These are phyloP conservation scores for Tautogolabrus adspersus DNA, from an alignment of 2,113 vertebrate genomes.

Conservation along the genomic window DNA sequence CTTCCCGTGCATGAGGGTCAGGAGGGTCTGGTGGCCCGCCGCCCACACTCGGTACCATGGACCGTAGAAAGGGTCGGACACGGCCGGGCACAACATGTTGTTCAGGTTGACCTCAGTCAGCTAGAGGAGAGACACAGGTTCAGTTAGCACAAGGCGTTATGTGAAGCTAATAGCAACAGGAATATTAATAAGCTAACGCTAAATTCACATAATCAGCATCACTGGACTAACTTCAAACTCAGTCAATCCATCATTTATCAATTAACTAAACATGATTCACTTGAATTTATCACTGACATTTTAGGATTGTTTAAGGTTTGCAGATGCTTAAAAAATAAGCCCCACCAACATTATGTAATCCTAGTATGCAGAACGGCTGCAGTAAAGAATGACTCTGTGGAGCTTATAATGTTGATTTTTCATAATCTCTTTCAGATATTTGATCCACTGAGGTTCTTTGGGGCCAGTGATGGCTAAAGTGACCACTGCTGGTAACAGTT, in stretches of 20 bases:
- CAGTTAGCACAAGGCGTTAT: background rate
- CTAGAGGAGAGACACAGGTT: conserved; percentile 71
- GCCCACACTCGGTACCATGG: conserved; percentile 98
- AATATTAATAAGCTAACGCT: background rate
- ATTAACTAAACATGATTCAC: too few species aligned
- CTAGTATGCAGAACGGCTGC: too few species aligned
- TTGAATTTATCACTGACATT: too few species aligned
- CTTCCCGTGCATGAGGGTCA: conserved; percentile 96
- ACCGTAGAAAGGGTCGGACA: conserved; percentile 98
- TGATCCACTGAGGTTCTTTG: too few species aligned
- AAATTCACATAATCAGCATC: too few species aligned
- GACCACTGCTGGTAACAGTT: too few species aligned
- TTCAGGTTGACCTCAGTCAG: conserved; percentile 98
- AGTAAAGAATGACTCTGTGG: background rate
- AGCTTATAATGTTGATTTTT: background rate
- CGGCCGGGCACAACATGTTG: conserved; percentile 98
- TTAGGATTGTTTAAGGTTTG: too few species aligned
- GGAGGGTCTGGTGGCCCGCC: conserved; percentile 94
- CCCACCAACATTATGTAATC: too few species aligned
- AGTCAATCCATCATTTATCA: too few species aligned
- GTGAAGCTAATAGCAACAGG: background rate
- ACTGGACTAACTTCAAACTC: too few species aligned
- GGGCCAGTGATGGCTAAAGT: too few species aligned
- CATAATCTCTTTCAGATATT: background rate
- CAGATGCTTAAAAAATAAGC: too few species aligned